Evolutionary conservation across 2,797 vertebrate genomes (phyloP), one percentile per base, ranked within the genome.

Genomic region (Myripristis murdjan): DNA sequence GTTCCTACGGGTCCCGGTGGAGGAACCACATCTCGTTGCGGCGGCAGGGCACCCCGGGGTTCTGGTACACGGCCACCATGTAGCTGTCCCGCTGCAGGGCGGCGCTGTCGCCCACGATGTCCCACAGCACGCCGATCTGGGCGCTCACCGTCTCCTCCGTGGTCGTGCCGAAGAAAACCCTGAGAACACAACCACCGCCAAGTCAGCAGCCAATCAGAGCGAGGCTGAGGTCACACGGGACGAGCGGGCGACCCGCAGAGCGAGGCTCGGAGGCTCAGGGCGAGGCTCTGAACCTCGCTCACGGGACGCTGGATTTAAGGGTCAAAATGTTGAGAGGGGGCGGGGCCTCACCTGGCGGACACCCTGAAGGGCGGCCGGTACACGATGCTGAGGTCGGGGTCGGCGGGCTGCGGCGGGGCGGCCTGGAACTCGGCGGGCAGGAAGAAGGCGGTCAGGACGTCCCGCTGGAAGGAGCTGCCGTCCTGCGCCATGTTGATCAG

Each of bases 11-110:
- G 11, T 82, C 54, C 12, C 49, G 88, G 14, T 83, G 63, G 72
- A 97, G 87, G 82, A 96, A 96, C 96, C 96, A 97, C 90, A 97
- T 94, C 93, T 97, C 96, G 0, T 97, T 96, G 58, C 95, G 87
- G 64, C 93, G 95, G 6, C 61, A 88, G 0, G 94, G 85, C 0
- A 95, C 20, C 0, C 93, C 90, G 0, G 96, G 96, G 33, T 97
- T 97, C 77, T 97, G 91, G 0, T 95, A 97, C 3, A 84, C 77
- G 0, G 95, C 95, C 11, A 97, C 94, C 1, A 96, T 89, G 90
- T 94, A 97, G 4, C 48, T 53, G 46, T 93, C 90, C 0, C 9
- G 74, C 23, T 75, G 84, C 48, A 96, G 57, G 0, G 74, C 44
- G 0, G 90, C 92, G 0, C 71, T 70, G 8, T 47, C 37, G 2